These are phyloP conservation scores for Sinotaia quadrata DNA, from an alignment of 2,888 invertebrate genomes.

Conservation along the genomic window DNA sequence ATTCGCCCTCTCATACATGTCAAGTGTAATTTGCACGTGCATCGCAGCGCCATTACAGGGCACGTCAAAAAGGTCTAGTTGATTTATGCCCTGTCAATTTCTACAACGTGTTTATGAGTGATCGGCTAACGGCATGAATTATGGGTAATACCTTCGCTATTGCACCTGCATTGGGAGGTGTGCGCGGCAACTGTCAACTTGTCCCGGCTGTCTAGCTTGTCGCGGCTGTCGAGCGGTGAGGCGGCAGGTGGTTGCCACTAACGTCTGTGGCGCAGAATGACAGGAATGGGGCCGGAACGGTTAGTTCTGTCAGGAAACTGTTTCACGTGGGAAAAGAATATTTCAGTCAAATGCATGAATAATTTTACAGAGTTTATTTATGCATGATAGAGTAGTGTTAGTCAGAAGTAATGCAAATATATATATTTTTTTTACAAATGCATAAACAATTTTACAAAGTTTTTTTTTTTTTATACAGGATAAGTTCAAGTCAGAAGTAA, in stretches of 20 bases:
- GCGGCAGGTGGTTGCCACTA: background rate
- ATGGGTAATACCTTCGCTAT: constrained; percentile 6
- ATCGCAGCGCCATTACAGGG: background rate
- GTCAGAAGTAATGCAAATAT: too few species aligned
- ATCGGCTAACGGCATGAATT: background rate
- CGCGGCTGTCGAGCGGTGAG: background rate
- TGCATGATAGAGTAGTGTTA: too few species aligned
- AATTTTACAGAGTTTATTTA: too few species aligned
- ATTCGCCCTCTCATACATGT: constrained; percentile 9
- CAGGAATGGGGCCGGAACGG: background rate
- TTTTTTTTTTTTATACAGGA: too few species aligned
- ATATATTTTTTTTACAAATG: too few species aligned
- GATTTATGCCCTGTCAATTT: constrained; percentile 23
- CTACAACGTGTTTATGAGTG: constrained; percentile 5
- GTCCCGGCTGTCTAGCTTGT: too few species aligned
- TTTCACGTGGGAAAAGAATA: too few species aligned
- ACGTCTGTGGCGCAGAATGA: background rate
- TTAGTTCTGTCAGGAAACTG: background rate
- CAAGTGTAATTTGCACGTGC: constrained; percentile 24
- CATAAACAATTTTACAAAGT: too few species aligned
- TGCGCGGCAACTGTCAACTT: background rate
- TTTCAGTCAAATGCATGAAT: too few species aligned
- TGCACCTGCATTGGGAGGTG: constrained; percentile 4
- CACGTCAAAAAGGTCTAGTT: constrained; percentile 6
- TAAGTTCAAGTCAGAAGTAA: too few species aligned